These are phyloP conservation scores for Scaptomyza montana DNA, from an alignment of 1,140 invertebrate genomes.

Conservation along the genomic window DNA sequence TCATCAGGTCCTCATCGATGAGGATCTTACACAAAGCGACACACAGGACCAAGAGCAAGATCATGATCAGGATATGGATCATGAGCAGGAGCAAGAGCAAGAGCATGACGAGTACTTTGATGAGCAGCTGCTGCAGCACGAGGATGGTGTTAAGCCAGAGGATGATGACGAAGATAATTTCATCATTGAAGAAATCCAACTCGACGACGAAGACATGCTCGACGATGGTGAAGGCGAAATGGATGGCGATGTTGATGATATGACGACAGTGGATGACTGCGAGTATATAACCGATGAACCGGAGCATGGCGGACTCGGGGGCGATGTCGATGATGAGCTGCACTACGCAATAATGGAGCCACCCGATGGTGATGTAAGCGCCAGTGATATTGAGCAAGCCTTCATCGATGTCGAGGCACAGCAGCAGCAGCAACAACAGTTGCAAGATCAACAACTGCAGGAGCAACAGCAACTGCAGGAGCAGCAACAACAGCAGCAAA, in stretches of 20 bases:
- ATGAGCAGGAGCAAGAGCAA: slow-evolving; percentile 6
- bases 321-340: slow-evolving; percentile 69
- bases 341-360: slow-evolving; percentile 75
- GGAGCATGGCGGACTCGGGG: slow-evolving; percentile 57
- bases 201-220: slow-evolving; percentile 76
- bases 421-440: slow-evolving; percentile 48
- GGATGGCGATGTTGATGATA: slow-evolving; percentile 36
- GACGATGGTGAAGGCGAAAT: slow-evolving; percentile 62
- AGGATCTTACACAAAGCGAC: slow-evolving; percentile 72
- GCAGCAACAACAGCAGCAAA: slow-evolving; percentile 43
- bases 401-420: slow-evolving; percentile 58
- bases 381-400: slow-evolving; percentile 65
- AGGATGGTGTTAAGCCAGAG: slow-evolving; percentile 56
- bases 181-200: slow-evolving; percentile 79
- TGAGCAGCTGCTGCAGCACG: slow-evolving; percentile 50
- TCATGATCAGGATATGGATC: slow-evolving; percentile 23
- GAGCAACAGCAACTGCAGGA: slow-evolving; percentile 38
- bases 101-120: slow-evolving; percentile 62
- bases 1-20: slow-evolving; percentile 65
- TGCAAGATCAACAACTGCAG: slow-evolving; percentile 13
- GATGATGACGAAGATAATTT: slow-evolving; percentile 73
- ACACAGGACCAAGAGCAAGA: slow-evolving; percentile 46
- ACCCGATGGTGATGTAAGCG: slow-evolving; percentile 63
- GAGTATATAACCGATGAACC: slow-evolving; percentile 71
- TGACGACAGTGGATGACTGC: slow-evolving; percentile 60